Base-by-base conservation (phyloP, 2,113 vertebrate genomes). In the Equus quagga region DNA sequence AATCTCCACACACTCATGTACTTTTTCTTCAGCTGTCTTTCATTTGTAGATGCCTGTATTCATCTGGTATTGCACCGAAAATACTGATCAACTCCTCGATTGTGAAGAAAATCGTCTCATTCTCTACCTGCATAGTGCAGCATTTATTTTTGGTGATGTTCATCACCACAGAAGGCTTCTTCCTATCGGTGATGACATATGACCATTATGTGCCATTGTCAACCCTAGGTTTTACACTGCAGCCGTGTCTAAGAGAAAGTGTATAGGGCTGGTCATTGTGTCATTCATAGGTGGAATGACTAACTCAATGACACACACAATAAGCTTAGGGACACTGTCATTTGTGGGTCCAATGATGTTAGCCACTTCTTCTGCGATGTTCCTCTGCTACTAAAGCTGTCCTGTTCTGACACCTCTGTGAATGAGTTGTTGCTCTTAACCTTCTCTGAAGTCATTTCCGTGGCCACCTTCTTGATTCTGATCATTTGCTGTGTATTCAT, bases 1-100 rank as follows among this genome's bases (percentile, higher is more conserved):
- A 97, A 93, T 9, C 97, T 98, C 17, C 94, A 96, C 17, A 98
- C 92, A 1, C 98, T 98, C 46, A 98, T 98, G 98, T 98, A 97
- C 54, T 98, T 98, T 86, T 98, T 98, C 70, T 93, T 98, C 9
- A 89, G 89, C n/a, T 97, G 96, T 7, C 95, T 98, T 18, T 97
- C 97, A 1, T 94, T 97, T 36, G 96, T 95, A 12, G 97, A 97
- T 69, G 79, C 85, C 80, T 97, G 95, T 97, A 90, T 33, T 98
- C 95, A 13, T 97, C 97, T 24, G 76, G 58, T 8, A 97, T 97
- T 78, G 89, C 91, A 28, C 97, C 98, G 5, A 94, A 97, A 94
- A 95, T 97, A 84, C 85, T 98, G 44, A n/a, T 56, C 33, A 89
- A 82, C 60, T 36, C 98, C 21, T 46, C 95, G 33, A 54, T 58